These are phyloP conservation scores for Scomberomorus guttatus DNA, from an alignment of 2,797 vertebrate species.

Conservation along the genomic window DNA sequence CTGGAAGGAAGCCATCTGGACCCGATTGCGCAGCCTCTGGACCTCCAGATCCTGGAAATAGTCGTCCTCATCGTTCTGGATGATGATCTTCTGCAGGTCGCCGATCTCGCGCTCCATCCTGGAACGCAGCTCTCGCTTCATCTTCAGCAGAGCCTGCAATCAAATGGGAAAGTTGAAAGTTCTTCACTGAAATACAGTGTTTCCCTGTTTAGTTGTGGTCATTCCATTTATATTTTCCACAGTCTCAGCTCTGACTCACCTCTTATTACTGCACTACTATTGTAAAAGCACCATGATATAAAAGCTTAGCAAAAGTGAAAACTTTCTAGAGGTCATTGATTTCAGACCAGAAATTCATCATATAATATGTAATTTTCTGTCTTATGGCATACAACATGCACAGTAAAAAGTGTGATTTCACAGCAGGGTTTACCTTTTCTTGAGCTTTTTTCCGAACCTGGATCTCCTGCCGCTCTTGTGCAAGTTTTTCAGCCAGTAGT, in stretches of 20 bases:
- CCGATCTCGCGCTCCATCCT: slow-evolving; percentile 95
- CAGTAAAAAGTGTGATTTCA: background rate
- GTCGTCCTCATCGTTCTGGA: slow-evolving; percentile 89
- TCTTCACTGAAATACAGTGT: background rate
- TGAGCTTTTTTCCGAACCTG: slow-evolving; percentile 91
- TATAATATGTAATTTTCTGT: background rate
- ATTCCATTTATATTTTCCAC: background rate
- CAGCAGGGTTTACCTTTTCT: slow-evolving; percentile 85
- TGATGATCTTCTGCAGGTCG: slow-evolving; percentile 91
- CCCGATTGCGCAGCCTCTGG: slow-evolving; percentile 87
- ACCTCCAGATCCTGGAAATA: slow-evolving; percentile 92
- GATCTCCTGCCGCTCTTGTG: slow-evolving; percentile 90
- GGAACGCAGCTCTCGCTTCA: slow-evolving; percentile 91
- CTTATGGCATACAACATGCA: background rate
- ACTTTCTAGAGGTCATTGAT: no score
- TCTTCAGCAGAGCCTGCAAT: slow-evolving; percentile 89
- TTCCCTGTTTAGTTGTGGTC: background rate
- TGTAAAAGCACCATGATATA: no score
- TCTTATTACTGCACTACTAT: background rate
- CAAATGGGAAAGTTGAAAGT: background rate
- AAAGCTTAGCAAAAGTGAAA: no score
- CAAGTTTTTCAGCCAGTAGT: slow-evolving; percentile 92
- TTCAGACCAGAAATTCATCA: background rate
- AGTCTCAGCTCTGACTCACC: no score
- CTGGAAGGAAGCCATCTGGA: slow-evolving; percentile 93